Base-by-base conservation (phyloP, 2,113 vertebrate species). In the Paraplagusia blochii region DNA sequence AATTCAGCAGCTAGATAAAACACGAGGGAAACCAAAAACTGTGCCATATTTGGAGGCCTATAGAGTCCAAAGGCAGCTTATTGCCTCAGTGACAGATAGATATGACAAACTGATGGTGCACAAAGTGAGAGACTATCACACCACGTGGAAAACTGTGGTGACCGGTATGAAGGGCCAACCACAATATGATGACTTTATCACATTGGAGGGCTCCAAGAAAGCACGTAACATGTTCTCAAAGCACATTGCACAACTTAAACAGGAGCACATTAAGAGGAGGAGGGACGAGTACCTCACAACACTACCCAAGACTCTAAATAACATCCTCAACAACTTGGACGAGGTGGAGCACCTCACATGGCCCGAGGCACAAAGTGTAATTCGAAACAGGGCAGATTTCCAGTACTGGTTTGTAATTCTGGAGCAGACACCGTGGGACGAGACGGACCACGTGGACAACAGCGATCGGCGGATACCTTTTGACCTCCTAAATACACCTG, bases 1-100 rank as follows among this genome's bases (percentile, higher is more conserved):
- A 81, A 90, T 94, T 83, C 96, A 98, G 87, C 94, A 99, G 91
- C 89, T 99, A 89, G 97, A 98, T 81, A 98, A 96, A 91, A 95
- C 94, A 10, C 89, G 95, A 77, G 93, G 94, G 73, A 98, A 98
- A 80, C 93, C 97, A 80, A 98, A 98, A 92, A 95, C 94, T 80
- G 93, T 97, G 77, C 92, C 96, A 13, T 99, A 98, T 89, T 83
- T 95, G 81, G 97, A 99, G 84, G 95, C 97, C 60, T 95, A 94
- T 79, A 98, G 95, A 89, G 87, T 91, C 81, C 96, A 97, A 70
- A 92, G 96, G 81, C 96, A 98, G 64, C 88, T 95, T 40, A 92
- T 96, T 76, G 93, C 94, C 80, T 91, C 94, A 11, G 90, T 93
- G 80, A 94, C 94, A 5, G 95, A 97, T 80, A 92, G 92, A 77